These are phyloP conservation scores for Heliconius hewitsoni DNA, from an alignment of 1,140 invertebrate species.

Conservation along the genomic window DNA sequence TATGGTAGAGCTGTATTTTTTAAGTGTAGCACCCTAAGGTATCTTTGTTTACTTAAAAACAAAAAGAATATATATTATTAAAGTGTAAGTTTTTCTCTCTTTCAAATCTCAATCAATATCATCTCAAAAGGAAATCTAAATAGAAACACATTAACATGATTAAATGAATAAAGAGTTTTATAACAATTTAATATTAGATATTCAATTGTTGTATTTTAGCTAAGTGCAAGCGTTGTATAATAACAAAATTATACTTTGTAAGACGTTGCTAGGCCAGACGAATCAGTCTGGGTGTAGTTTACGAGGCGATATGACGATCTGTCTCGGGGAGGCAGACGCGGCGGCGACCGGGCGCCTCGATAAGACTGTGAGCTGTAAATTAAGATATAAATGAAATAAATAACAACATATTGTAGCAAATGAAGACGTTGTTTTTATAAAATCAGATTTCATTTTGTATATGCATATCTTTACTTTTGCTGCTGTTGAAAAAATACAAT, in stretches of 20 bases:
- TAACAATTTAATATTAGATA: background rate
- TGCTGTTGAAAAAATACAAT: too few species aligned
- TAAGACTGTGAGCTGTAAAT: constrained; percentile 45
- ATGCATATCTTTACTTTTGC: background rate
- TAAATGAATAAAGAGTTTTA: background rate
- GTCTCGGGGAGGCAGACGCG: constrained; percentile 53
- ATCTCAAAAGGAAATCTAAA: too few species aligned
- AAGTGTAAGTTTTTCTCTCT: too few species aligned
- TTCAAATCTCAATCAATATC: too few species aligned
- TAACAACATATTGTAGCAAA: background rate
- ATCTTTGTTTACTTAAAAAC: too few species aligned
- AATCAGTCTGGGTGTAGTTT: constrained; percentile 47
- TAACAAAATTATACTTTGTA: constrained; percentile 8
- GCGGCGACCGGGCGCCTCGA: constrained; percentile 46
- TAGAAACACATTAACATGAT: too few species aligned
- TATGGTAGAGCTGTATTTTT: too few species aligned
- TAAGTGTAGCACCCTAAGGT: too few species aligned
- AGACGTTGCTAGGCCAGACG: constrained; percentile 26
- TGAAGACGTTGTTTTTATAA: background rate
- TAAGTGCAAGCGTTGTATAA: background rate
- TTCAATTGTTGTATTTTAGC: background rate
- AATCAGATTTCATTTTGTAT: background rate
- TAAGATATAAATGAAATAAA: constrained; percentile 24
- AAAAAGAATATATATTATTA: too few species aligned
- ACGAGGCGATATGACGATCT: constrained; percentile 63